Evolutionary conservation across 2,797 vertebrate species (phyloP), one percentile per base, ranked within the genome.

Genomic region (Echiichthys vipera): DNA sequence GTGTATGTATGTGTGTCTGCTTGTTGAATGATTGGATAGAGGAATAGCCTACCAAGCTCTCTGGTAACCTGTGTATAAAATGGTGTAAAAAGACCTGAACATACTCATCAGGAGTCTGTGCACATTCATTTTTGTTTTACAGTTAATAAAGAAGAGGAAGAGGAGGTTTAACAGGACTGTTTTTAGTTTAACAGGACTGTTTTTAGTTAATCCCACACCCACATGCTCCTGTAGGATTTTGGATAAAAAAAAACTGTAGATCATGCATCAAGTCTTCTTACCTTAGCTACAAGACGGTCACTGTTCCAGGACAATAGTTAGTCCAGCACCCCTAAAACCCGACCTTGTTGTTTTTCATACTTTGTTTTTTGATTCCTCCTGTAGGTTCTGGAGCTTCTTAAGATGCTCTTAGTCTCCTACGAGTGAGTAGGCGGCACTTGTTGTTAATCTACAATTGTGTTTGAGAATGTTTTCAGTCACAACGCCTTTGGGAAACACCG

Each of bases 161-260:
- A n/a, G n/a, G n/a, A n/a, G n/a, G 46, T 74, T 51, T 67, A 51
- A 67, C 65, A 37, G 24, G 69, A 34, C 15, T 74, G 51, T 61
- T 63, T 81, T 64, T 45, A 46, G 46, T 74, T 51, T 67, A 51
- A 67, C 65, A 37, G 24, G 69, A 34, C 15, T 74, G 51, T 61
- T 63, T 81, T 64, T 45, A 46, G 77, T 85, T 77, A 63, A 84
- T 85, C 77, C 62, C 46, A 64, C 67, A 62, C 63, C 80, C 71
- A 76, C 81, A 43, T 80, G 63, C 59, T 83, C 54, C 25, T 59
- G 67, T 40, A 57, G 73, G 68, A 69, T 82, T 82, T 73, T 29
- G 45, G 27, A 47, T 53, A 17, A 22, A 51, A 70, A 39, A 34
- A 29, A 54, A 25, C 5, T 59, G 7, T 20, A 20, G 7, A 45